Evolutionary conservation across 2,113 vertebrate genomes (phyloP).

Genomic region (Pampusana beccarii): DNA sequence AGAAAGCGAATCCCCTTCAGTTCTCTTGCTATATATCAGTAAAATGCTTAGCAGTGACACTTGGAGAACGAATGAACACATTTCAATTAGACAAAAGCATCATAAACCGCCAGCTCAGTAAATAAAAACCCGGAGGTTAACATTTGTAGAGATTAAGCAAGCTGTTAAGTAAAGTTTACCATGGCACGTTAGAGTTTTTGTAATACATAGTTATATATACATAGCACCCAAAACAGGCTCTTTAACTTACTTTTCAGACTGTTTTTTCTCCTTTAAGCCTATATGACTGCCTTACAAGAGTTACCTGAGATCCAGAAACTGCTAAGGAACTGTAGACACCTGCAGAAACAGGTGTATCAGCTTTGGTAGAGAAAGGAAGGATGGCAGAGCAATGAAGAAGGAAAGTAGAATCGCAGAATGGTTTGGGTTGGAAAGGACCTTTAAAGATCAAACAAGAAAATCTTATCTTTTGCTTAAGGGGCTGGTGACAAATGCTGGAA

Average conservation of each 20-base stretch:
- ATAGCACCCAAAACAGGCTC: neutral
- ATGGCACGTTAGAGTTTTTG: neutral
- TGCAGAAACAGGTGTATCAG: neutral
- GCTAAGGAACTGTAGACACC: neutral
- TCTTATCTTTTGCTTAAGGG: neutral
- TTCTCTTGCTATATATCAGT: conserved; percentile 31
- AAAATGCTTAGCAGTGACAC: conserved; percentile 53
- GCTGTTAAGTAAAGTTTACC: conserved; percentile 70
- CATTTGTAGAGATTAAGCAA: conserved; percentile 58
- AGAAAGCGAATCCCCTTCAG: conserved; percentile 52
- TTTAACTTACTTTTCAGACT: neutral
- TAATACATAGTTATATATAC: neutral
- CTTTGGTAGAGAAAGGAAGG: neutral
- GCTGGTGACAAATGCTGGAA: neutral
- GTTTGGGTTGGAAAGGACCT: neutral
- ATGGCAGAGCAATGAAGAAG: neutral
- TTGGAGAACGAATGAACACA: conserved; percentile 53
- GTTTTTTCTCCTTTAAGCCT: neutral
- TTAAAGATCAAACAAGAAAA: neutral
- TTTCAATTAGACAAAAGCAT: conserved; percentile 65
- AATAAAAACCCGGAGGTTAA: conserved; percentile 54
- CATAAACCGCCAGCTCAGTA: conserved; percentile 40
- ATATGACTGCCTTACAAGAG: neutral
- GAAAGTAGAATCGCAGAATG: neutral
- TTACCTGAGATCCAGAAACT: neutral